phyloP scores from a whole-genome alignment of 2,888 invertebrate species.

The Gandaritis pyraliata region DNA sequence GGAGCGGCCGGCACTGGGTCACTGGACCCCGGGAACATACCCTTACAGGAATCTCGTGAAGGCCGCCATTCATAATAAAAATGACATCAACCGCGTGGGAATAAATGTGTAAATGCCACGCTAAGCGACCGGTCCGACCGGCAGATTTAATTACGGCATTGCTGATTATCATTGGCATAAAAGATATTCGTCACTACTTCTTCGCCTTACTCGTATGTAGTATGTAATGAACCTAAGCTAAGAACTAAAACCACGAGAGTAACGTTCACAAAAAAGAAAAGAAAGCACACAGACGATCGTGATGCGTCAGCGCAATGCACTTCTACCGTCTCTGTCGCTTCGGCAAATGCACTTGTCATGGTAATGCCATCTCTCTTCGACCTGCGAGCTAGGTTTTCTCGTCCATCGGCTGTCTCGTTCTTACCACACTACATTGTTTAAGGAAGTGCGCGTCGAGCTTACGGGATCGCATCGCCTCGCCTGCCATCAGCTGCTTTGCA shows the following conservation, averaged over 20 bases:
- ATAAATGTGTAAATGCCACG: constrained; percentile 67
- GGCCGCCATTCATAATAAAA: constrained; percentile 76
- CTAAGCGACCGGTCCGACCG: constrained; percentile 71
- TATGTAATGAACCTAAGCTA: constrained; percentile 46
- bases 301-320: constrained; percentile 81
- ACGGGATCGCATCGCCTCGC: constrained; percentile 63
- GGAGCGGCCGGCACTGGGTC: constrained; percentile 68
- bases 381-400: constrained; percentile 28
- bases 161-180: constrained; percentile 71
- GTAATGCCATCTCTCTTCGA: constrained; percentile 50
- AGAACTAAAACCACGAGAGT: constrained; percentile 71
- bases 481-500: constrained; percentile 65
- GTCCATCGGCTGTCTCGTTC: constrained; percentile 45
- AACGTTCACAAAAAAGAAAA: constrained; percentile 68
- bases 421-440: constrained; percentile 59
- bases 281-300: constrained; percentile 68
- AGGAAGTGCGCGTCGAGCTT: constrained; percentile 72
- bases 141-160: constrained; percentile 72
- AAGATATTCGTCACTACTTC: constrained; percentile 62
- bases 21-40: constrained; percentile 59
- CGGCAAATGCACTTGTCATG: constrained; percentile 62
- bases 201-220: constrained; percentile 42
- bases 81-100: constrained; percentile 83
- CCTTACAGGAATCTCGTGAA: constrained; percentile 58
- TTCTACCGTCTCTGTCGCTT: constrained; percentile 62